Base-by-base conservation (phyloP, 2,888 invertebrate genomes). In the Drosophila borborema region DNA sequence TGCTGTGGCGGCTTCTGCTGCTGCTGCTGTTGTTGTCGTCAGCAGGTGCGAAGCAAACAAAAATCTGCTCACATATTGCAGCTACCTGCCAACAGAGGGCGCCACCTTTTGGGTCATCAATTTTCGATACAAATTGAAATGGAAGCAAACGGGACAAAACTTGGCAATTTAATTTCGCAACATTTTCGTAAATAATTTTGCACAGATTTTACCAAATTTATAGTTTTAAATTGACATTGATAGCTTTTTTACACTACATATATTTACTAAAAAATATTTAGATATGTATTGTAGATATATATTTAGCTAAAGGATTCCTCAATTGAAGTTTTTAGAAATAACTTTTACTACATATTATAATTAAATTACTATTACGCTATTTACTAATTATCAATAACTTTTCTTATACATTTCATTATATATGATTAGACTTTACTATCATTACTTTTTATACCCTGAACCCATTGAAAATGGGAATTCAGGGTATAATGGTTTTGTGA, bases 91-190 rank as follows among this genome's bases (percentile, higher is more conserved):
- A 64, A 18, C 41, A 55, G 72, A 71, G 58, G 53, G 23, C 62
- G 70, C 46, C 63, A 69, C 41, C n/a, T n/a, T 3, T 28, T 34
- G 9, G 48, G 71, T 51, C 77, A 76, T 76, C 62, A 70, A 71
- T 74, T 71, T 61, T 51, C 71, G 51, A 36, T 36, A 3, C 4
- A 34, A 28, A 8, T 51, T 31, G n/a, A 18, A 51, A 51, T 36
- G 4, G 51, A 18, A 4, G 34, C 8, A 51, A 51, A 20, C 14
- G 18, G 1, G 1, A 8, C 31, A 31, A 49, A 31, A 7, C 12
- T 31, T n/a, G 10, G 0, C n/a, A 10, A 31, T 10, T 10, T 31
- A 18, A 34, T 34, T 34, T 34, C 0, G 7, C 51, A 34, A 12
- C 18, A 51, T 12, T 51, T 36, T 12, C 4, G 7, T 3, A 7